Evolutionary conservation across 2,113 vertebrate genomes (phyloP).

Genomic region (Amphiprion percula): DNA sequence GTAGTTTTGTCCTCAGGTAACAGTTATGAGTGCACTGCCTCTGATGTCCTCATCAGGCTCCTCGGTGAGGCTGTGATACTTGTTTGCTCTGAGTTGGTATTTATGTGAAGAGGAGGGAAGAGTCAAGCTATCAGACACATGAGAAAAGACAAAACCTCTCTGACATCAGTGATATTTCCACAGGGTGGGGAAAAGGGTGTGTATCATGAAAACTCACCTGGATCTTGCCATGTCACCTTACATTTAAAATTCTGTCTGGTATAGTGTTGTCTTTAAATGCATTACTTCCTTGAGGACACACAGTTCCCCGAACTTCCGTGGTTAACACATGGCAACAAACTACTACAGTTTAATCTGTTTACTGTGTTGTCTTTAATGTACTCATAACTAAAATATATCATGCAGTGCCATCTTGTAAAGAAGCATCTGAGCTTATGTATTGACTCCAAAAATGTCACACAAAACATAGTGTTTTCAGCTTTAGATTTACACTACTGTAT

Average conservation of each 20-base stretch:
- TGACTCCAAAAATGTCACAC: too few species aligned
- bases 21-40: too few species aligned
- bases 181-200: background rate
- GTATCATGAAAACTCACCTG: conserved; percentile 6
- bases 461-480: too few species aligned
- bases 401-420: too few species aligned
- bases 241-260: background rate
- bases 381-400: background rate
- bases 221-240: background rate
- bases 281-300: background rate
- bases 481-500: too few species aligned
- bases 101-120: conserved; percentile 29
- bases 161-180: conserved; percentile 6
- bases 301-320: too few species aligned
- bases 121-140: background rate
- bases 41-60: background rate
- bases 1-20: too few species aligned
- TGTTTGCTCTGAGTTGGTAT: conserved; percentile 24
- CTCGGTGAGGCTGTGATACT: conserved; percentile 43
- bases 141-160: background rate
- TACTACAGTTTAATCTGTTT: background rate
- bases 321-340: background rate
- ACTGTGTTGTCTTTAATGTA: background rate
- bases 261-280: background rate
- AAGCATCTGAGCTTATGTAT: too few species aligned